Percentiles rank a stretch among this genome's conserved stretches.
Evolutionary conservation across 2,888 invertebrate genomes (phyloP).

Genomic region (Amphiduros pacificus): DNA sequence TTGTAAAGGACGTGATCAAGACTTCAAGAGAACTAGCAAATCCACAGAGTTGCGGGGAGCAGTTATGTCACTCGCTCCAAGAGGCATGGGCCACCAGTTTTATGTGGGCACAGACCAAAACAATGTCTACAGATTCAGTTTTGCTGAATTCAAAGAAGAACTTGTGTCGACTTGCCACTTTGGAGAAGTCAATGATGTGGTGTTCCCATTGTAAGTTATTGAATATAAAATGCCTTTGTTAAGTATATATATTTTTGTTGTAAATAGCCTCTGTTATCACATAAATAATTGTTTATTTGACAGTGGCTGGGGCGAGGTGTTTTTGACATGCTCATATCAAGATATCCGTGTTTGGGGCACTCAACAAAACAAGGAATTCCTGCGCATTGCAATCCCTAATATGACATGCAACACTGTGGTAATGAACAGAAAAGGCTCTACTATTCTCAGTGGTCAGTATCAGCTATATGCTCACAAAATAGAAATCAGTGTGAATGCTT

Average conservation of each 20-base stretch:
- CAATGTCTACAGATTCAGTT: constrained; percentile 79
- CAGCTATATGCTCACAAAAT: too few species aligned
- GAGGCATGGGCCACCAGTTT: constrained; percentile 63
- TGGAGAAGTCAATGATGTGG: constrained; percentile 76
- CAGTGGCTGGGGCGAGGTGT: constrained; percentile 70
- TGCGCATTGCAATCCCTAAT: constrained; percentile 84
- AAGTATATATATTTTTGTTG: not conserved
- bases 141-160: constrained; percentile 68
- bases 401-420: constrained; percentile 79
- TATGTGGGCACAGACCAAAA: constrained; percentile 77
- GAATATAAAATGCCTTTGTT: not conserved
- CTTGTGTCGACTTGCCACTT: constrained; percentile 82
- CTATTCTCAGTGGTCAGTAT: constrained; percentile 70
- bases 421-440: constrained; percentile 78
- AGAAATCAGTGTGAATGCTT: too few species aligned
- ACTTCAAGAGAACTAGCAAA: not conserved
- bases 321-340: constrained; percentile 83
- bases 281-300: not conserved
- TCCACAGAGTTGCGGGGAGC: constrained; percentile 63
- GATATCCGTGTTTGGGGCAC: constrained; percentile 86
- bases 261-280: not conserved
- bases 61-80: constrained; percentile 73
- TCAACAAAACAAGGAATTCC: constrained; percentile 74
- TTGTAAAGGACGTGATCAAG: constrained; percentile 12
- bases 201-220: constrained; percentile 78